These are phyloP conservation scores for Solenopsis invicta DNA, from an alignment of 1,140 invertebrate species.

Conservation along the genomic window DNA sequence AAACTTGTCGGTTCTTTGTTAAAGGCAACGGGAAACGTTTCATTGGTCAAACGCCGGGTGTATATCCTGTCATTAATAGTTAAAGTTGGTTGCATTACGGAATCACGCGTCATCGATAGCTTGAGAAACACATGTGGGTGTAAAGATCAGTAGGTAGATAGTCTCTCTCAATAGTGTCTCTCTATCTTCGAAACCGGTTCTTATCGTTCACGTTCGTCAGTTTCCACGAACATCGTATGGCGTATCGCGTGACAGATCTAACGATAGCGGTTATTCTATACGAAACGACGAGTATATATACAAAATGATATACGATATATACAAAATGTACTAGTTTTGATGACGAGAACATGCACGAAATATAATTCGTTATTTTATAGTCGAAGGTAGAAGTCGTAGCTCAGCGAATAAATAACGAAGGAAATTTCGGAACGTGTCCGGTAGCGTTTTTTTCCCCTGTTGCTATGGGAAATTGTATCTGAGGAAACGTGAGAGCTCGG, in stretches of 20 bases:
- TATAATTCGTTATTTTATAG: background rate
- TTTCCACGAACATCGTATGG: background rate
- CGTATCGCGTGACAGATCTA: background rate
- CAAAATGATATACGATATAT: too few species aligned
- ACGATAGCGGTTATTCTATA: background rate
- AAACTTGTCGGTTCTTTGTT: background rate
- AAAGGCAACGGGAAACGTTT: background rate
- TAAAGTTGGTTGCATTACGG: background rate
- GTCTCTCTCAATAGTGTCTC: slow-evolving; percentile 31
- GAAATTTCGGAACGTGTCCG: slow-evolving; percentile 19
- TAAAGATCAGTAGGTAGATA: slow-evolving; percentile 33
- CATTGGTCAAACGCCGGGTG: background rate
- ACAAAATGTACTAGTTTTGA: background rate
- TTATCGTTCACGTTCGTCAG: background rate
- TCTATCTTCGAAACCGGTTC: slow-evolving; percentile 27
- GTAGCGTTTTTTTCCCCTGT: slow-evolving; percentile 41
- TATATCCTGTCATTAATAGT: background rate
- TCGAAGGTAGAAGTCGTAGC: background rate
- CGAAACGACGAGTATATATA: background rate
- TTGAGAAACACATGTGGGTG: background rate
- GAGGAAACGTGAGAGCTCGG: slow-evolving; percentile 60
- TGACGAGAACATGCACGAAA: background rate
- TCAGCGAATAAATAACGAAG: slow-evolving; percentile 13
- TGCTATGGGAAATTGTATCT: slow-evolving; percentile 69
- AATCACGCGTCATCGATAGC: slow-evolving; percentile 6